Conservation (phyloP, 2,888 invertebrate species). For the Cephus rjabovi region DNA sequence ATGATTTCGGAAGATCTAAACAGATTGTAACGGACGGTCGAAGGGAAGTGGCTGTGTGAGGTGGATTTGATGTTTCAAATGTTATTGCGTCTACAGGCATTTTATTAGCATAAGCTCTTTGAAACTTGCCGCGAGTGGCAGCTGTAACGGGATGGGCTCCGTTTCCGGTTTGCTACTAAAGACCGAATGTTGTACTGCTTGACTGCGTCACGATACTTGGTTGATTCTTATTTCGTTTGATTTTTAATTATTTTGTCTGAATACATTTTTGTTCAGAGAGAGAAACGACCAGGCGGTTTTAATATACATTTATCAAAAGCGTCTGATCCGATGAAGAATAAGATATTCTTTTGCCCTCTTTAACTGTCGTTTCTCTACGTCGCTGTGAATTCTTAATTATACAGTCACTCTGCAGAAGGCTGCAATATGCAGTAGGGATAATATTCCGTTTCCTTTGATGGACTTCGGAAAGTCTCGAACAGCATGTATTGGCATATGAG, state of each 20-base stretch:
- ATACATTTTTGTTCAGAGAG: background rate
- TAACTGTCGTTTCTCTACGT: background rate
- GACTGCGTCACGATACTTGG: background rate
- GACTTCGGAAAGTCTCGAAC: background rate
- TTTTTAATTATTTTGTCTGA: background rate
- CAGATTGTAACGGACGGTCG: background rate
- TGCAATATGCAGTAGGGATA: background rate
- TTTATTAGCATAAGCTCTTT: background rate
- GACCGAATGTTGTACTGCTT: background rate
- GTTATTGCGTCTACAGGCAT: background rate
- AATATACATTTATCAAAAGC: background rate
- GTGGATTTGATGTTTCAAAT: background rate
- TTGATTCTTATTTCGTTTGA: background rate
- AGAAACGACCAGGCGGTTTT: background rate
- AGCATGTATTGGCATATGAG: background rate
- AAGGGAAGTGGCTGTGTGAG: background rate
- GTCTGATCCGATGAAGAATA: background rate
- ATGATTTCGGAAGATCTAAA: background rate
- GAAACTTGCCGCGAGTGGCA: background rate
- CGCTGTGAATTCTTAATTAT: background rate
- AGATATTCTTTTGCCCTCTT: background rate
- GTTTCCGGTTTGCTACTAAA: background rate
- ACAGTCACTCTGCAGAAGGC: background rate
- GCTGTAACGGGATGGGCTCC: background rate
- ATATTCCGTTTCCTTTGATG: background rate